Percentiles rank a stretch among this genome's conserved stretches.
Conservation (phyloP, 2,113 vertebrate species). For the Hippocampus zosterae region DNA sequence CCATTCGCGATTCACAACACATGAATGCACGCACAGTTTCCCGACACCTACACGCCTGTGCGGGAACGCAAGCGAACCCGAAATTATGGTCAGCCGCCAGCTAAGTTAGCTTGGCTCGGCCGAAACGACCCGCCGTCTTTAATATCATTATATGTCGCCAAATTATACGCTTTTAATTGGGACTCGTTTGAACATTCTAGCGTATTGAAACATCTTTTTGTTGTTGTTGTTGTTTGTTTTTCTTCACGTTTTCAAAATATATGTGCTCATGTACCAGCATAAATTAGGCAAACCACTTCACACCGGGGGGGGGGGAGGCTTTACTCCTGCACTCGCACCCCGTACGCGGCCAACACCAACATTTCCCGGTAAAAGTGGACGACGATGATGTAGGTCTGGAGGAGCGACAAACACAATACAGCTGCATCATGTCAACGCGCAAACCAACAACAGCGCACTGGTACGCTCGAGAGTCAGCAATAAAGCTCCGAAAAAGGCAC, state of each 20-base stretch:
- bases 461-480: background rate
- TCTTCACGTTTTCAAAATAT: conserved; percentile 28
- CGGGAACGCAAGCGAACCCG: conserved; percentile 57
- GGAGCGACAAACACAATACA: conserved; percentile 34
- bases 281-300: conserved; percentile 61
- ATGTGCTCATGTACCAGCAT: conserved; percentile 59
- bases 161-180: conserved; percentile 75
- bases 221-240: conserved; percentile 23
- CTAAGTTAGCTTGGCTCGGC: conserved; percentile 74
- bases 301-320: conserved; percentile 42
- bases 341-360: conserved; percentile 41
- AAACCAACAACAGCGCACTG: background rate
- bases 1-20: conserved; percentile 26
- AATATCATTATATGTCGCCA: conserved; percentile 73
- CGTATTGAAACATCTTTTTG: conserved; percentile 54
- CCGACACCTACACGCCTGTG: conserved; percentile 40
- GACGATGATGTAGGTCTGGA: conserved; percentile 51
- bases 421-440: conserved; percentile 16
- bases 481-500: too few relatives aligned
- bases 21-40: conserved; percentile 27
- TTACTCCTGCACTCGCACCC: conserved; percentile 57
- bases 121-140: conserved; percentile 74
- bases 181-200: conserved; percentile 66
- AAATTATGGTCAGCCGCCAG: conserved; percentile 76
- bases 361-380: conserved; percentile 12